Percentiles rank a stretch among this genome's conserved stretches.
phyloP scores from a whole-genome alignment of 2,113 vertebrate species.

The Oryzias javanicus region DNA sequence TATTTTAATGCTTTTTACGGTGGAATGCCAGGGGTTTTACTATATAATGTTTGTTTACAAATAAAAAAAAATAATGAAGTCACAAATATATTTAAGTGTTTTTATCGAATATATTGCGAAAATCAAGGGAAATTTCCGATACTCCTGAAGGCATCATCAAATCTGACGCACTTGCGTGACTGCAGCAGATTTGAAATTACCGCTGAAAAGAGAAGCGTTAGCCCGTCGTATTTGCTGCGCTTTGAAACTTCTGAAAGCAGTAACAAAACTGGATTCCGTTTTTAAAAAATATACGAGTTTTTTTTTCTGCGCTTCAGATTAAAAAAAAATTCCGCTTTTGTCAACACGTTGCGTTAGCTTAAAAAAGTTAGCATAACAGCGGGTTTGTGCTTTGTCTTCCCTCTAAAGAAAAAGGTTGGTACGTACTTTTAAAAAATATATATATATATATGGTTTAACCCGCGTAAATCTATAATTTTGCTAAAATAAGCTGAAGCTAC shows the following conservation, averaged over 20 bases:
- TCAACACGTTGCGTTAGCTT: neutral
- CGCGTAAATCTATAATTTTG: too few relatives aligned
- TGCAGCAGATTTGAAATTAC: fast-evolving
- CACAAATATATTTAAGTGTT: too few relatives aligned
- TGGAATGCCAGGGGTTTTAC: too few relatives aligned
- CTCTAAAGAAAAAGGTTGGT: too few relatives aligned
- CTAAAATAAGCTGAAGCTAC: too few relatives aligned
- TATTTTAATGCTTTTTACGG: too few relatives aligned
- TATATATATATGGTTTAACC: too few relatives aligned
- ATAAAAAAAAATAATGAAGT: too few relatives aligned
- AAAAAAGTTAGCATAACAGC: neutral
- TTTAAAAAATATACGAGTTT: neutral
- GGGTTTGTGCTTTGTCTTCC: neutral
- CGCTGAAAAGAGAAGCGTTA: neutral
- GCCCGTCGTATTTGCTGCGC: neutral
- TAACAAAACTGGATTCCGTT: neutral
- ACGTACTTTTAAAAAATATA: too few relatives aligned
- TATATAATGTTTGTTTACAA: too few relatives aligned
- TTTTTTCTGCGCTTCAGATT: neutral
- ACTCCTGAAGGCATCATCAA: neutral
- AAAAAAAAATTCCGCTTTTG: neutral
- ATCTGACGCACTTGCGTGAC: slow-evolving; percentile 1
- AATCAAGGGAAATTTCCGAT: neutral
- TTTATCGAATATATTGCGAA: too few relatives aligned
- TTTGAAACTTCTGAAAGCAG: neutral